Base-by-base conservation (phyloP, 2,888 invertebrate genomes). In the Drosophila austrosaltans region DNA sequence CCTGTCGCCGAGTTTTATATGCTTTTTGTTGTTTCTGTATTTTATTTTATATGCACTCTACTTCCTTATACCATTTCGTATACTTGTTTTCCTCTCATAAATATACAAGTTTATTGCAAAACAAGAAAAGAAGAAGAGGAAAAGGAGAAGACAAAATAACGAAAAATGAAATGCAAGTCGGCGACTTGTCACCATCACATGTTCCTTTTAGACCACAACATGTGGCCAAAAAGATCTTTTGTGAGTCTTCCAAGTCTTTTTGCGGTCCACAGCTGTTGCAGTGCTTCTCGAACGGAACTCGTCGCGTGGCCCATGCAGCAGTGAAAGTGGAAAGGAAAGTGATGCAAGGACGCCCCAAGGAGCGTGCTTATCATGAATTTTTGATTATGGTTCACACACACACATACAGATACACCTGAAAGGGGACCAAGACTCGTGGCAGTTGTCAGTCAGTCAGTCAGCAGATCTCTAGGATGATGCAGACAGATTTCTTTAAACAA, bases 71-170 rank as follows among this genome's bases (percentile, higher is more conserved):
- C 42, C 72, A 61, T 71, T 71, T 65, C 44, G 36, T 60, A 66
- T 62, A 54, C 62, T 67, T 59, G 67, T 59, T 78, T 73, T 72
- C 60, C 78, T 58, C 63, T 70, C 72, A 82, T 82, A 86, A 82
- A 86, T 79, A 86, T 72, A 74, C 72, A 78, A 78, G 68, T 82
- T 82, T 82, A 82, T 82, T 83, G 82, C 82, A 83, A 81, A 82
- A 72, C 78, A 79, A 61, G 79, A 64, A 66, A 72, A 66, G 60
- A 58, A 40, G 7, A n/a, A 57, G 10, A 22, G 20, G 28, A 20
- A 22, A 54, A 53, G 20, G 28, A 10, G 10, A 20, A 44, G 2
- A 48, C 81, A 79, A 86, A 69, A 30, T 28, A 30, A 30, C 77
- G 75, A 63, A 66, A 66, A 72, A 69, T 58, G 72, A 57, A 59